Evolutionary conservation across 1,140 invertebrate genomes (phyloP), one percentile per base, ranked within the genome.

Genomic region (Spodoptera litura): DNA sequence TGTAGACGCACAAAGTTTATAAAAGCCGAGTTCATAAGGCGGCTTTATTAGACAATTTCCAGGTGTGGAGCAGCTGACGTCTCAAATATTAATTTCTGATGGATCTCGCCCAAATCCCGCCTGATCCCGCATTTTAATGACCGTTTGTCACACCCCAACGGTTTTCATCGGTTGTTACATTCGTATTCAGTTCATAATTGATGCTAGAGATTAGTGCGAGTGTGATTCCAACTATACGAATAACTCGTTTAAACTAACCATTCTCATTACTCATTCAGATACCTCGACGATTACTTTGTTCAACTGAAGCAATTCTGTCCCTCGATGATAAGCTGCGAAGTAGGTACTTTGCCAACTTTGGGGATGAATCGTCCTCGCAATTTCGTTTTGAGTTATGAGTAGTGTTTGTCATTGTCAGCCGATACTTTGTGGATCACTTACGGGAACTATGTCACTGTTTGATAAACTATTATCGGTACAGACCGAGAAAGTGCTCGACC

Each of bases 21-120:
- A 90, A 89, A 87, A 88, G 85, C 83, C 52, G 85, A 92, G 88
- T 92, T 90, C 85, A 92, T 89, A 90, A 90, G 87, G 85, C 86
- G 85, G 85, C 88, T 90, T 89, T 91, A 91, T 89, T 90, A 88
- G 86, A 86, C 78, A 83, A 92, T 89, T 87, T 83, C 80, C 88
- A 89, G 89, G 89, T 92, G 88, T 85, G 81, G 80, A 86, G 66
- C 88, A 91, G 86, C 87, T 90, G 91, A 85, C 88, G 85, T 85
- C 84, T 87, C 78, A 49, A 85, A 89, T 92, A 91, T 91, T 92
- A 92, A 91, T 92, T 89, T 89, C 83, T 87, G 85, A 89, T 88
- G 89, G 84, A 88, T 89, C 81, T 86, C 78, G 79, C 70, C 80
- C 68, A 85, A 84, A 84, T 88, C 86, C 74, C 77, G 68, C 38